Evolutionary conservation across 2,888 invertebrate species (phyloP).

Genomic region (Cenopis cana): DNA sequence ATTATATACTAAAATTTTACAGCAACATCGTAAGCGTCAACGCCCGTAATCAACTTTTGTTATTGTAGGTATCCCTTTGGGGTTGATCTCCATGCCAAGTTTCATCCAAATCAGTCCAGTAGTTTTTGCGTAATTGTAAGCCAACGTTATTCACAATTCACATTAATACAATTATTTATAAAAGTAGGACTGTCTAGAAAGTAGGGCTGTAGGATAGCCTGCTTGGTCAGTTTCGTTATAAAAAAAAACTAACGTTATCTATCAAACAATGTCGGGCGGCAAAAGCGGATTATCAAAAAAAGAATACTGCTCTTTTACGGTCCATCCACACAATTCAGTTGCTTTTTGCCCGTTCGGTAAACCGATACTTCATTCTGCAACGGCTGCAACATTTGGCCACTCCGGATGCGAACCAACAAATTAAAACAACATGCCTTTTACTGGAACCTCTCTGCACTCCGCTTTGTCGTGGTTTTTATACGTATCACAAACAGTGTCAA

Average conservation of each 20-base stretch:
- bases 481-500: neutral
- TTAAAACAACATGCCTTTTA: slow-evolving; percentile 34
- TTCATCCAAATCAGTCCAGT: too few relatives aligned
- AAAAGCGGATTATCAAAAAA: neutral
- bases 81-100: too few relatives aligned
- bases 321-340: slow-evolving; percentile 6
- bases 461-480: neutral
- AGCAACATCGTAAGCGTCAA: too few relatives aligned
- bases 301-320: neutral
- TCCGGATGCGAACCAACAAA: slow-evolving; percentile 34
- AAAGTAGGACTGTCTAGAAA: too few relatives aligned
- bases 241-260: slow-evolving; percentile 1
- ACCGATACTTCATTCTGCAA: slow-evolving; percentile 26
- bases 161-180: too few relatives aligned
- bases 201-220: too few relatives aligned
- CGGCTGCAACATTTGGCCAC: slow-evolving; percentile 35
- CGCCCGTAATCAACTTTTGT: too few relatives aligned
- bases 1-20: too few relatives aligned
- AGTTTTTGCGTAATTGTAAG: too few relatives aligned
- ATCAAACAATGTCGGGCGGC: neutral
- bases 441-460: slow-evolving; percentile 9
- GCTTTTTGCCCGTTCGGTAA: slow-evolving; percentile 23
- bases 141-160: too few relatives aligned
- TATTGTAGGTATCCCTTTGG: too few relatives aligned
- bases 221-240: neutral